Conservation (phyloP, 2,888 invertebrate species). For the Carpatolechia fugitivella region DNA sequence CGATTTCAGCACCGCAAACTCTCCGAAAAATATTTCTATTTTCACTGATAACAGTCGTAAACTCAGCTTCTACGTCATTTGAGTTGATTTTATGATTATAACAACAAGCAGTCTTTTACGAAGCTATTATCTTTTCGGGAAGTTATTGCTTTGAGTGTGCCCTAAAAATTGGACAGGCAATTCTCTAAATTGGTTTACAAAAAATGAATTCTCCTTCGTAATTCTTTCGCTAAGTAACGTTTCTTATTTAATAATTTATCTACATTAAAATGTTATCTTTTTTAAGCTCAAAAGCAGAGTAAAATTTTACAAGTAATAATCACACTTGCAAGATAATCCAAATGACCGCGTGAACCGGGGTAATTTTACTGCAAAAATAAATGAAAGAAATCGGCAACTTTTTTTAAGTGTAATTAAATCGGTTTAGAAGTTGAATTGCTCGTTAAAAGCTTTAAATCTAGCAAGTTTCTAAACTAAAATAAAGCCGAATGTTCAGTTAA, state of each 20-base stretch:
- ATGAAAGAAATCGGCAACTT: too few species aligned
- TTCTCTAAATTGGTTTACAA: not conserved
- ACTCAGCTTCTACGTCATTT: conserved; percentile 3
- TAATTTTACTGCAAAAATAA: too few species aligned
- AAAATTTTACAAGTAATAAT: too few species aligned
- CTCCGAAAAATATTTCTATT: conserved; percentile 32
- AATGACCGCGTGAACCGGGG: too few species aligned
- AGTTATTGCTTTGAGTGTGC: conserved; percentile 6
- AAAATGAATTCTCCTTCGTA: not conserved
- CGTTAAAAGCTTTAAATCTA: not conserved
- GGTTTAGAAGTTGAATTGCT: too few species aligned
- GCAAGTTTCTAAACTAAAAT: not conserved
- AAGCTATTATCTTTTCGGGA: not conserved
- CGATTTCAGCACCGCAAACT: conserved; percentile 36
- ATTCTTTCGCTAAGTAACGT: too few species aligned
- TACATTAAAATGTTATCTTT: too few species aligned
- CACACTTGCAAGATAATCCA: too few species aligned
- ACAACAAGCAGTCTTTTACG: conserved; percentile 4
- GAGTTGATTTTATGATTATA: conserved; percentile 13
- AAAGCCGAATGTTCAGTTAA: not conserved
- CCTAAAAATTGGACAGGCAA: not conserved
- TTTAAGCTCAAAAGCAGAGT: too few species aligned
- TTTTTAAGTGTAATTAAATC: too few species aligned
- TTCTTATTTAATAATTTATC: too few species aligned
- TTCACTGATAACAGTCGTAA: conserved; percentile 11